These are phyloP conservation scores for Daubentonia madagascariensis DNA, from an alignment of 2,113 vertebrate genomes.

Conservation along the genomic window DNA sequence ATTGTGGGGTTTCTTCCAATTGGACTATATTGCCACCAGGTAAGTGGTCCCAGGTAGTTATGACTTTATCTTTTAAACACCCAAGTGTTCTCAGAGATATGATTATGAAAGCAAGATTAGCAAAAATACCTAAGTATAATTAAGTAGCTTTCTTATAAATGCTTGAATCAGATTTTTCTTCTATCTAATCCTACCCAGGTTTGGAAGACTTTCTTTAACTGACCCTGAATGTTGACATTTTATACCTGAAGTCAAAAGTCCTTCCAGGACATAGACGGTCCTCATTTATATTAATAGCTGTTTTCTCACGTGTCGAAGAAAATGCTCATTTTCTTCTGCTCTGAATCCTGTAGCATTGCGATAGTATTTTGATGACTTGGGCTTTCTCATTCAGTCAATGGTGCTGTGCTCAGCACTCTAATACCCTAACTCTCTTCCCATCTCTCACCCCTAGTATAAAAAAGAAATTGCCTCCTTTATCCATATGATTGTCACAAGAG, in stretches of 20 bases:
- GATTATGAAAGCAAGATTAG: neutral
- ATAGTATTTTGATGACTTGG: neutral
- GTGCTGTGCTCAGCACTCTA: neutral
- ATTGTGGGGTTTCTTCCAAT: neutral
- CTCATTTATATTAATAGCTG: neutral
- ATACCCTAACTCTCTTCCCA: neutral
- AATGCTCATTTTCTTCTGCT: neutral
- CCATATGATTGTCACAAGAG: too few relatives aligned
- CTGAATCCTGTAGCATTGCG: neutral
- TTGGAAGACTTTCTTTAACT: neutral
- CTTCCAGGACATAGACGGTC: neutral
- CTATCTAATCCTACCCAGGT: neutral
- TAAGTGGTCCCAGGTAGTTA: neutral
- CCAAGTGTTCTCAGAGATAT: neutral
- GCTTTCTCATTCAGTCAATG: neutral
- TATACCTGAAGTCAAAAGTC: neutral
- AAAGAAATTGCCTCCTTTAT: neutral
- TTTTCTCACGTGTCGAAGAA: neutral
- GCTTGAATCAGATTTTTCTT: neutral
- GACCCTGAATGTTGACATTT: neutral
- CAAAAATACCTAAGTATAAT: neutral
- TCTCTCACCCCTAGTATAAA: neutral
- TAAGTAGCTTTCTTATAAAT: neutral
- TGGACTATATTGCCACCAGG: neutral
- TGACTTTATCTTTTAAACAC: neutral